Conservation (phyloP, 2,113 vertebrate genomes). For the Lepisosteus oculatus region DNA sequence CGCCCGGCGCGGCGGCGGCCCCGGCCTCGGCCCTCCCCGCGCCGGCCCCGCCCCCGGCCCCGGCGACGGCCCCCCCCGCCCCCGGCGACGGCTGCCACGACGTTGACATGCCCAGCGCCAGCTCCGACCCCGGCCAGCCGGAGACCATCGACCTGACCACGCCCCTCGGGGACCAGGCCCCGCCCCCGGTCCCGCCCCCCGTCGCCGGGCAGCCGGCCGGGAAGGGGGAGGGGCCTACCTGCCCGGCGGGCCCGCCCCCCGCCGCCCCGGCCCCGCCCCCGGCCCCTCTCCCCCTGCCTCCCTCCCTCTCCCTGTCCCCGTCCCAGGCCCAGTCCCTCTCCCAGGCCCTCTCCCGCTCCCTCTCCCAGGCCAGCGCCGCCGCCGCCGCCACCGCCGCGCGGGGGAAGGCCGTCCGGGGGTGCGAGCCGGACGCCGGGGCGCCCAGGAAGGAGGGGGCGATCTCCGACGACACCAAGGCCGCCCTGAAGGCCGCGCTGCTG, state of each 20-base stretch:
- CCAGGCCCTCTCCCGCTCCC: conserved; percentile 64
- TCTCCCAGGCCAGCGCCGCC: conserved; percentile 62
- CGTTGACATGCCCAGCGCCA: conserved; percentile 89
- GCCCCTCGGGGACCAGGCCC: conserved; percentile 56
- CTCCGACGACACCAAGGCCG: conserved; percentile 88
- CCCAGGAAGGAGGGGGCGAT: conserved; percentile 83
- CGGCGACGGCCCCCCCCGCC: conserved; percentile 24
- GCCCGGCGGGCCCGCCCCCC: no score
- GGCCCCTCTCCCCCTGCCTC: background rate
- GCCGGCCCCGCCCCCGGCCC: conserved; percentile 24
- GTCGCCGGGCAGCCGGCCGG: background rate
- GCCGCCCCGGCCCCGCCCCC: conserved; percentile 37
- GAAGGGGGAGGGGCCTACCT: background rate
- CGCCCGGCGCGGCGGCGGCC: conserved; percentile 13
- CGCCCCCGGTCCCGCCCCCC: conserved; percentile 32
- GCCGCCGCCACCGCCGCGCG: conserved; percentile 51
- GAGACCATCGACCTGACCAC: conserved; percentile 81
- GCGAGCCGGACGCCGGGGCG: conserved; percentile 10
- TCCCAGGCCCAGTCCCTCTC: conserved; percentile 59
- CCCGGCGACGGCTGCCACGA: conserved; percentile 64
- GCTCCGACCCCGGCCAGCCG: conserved; percentile 66
- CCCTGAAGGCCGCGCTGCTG: conserved; percentile 83
- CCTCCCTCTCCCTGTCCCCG: conserved; percentile 39
- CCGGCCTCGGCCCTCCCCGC: conserved; percentile 32
- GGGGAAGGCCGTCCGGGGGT: conserved; percentile 30